Percentiles rank a stretch among this genome's conserved stretches.
phyloP scores from a whole-genome alignment of 1,140 invertebrate genomes.

The Pseudomyrmex cubaensis region DNA sequence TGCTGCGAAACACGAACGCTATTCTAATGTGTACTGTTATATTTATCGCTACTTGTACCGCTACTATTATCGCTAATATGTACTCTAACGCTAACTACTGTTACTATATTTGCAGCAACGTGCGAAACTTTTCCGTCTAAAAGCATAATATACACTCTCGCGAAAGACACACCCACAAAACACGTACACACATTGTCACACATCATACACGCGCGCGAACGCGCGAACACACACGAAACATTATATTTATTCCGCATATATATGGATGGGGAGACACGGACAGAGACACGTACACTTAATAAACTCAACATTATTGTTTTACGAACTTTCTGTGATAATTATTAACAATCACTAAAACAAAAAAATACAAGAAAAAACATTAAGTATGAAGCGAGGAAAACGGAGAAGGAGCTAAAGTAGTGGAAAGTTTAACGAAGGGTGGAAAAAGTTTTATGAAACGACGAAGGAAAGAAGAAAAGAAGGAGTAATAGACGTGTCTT shows the following conservation, averaged over 20 bases:
- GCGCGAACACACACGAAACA: too few species aligned
- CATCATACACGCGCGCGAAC: too few species aligned
- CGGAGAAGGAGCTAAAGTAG: conserved; percentile 19
- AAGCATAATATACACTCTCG: conserved; percentile 52
- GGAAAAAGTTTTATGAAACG: conserved; percentile 51
- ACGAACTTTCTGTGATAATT: conserved; percentile 86
- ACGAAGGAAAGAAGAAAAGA: not conserved
- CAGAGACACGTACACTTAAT: conserved; percentile 66
- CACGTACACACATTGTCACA: conserved; percentile 11
- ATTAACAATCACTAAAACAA: conserved; percentile 84
- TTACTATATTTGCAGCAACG: conserved; percentile 69
- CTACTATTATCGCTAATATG: conserved; percentile 69
- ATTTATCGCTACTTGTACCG: conserved; percentile 72
- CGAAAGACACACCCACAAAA: conserved; percentile 16
- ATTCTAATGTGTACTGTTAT: conserved; percentile 68
- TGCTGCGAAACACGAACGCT: conserved; percentile 65
- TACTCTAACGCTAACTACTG: conserved; percentile 68
- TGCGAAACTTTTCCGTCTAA: conserved; percentile 67
- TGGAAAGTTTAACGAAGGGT: conserved; percentile 31
- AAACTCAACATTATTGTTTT: conserved; percentile 83
- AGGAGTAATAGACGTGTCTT: conserved; percentile 23
- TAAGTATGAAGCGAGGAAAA: conserved; percentile 57
- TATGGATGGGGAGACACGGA: conserved; percentile 3
- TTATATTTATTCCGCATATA: not conserved
- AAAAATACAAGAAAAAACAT: conserved; percentile 65